A percentile compares a stretch with the other conserved stretches of the same genome.
phyloP scores from a whole-genome alignment of 2,888 invertebrate genomes.

The Drosophila parthenogenetica region DNA sequence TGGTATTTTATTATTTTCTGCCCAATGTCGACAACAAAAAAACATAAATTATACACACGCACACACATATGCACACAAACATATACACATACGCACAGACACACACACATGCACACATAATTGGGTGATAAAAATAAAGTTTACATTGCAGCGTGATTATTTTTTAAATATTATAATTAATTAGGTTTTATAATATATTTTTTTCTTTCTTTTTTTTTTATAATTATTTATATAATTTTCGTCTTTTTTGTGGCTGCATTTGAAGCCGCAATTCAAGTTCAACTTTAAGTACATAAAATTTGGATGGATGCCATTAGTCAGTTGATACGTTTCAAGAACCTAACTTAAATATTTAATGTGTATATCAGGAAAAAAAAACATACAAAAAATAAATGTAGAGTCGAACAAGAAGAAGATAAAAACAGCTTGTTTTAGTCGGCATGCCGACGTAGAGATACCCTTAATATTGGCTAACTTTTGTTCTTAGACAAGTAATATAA shows the following conservation, averaged over 20 bases:
- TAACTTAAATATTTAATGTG: constrained; percentile 22
- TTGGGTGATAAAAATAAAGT: constrained; percentile 16
- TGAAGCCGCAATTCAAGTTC: constrained; percentile 51
- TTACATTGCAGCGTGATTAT: constrained; percentile 36
- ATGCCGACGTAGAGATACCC: constrained; percentile 12
- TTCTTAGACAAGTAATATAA: background rate
- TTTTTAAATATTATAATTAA: constrained; percentile 33
- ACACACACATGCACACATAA: constrained; percentile 22
- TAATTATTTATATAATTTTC: background rate
- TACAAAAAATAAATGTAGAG: background rate
- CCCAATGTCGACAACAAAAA: constrained; percentile 36
- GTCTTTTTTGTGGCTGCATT: constrained; percentile 38
- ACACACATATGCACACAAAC: constrained; percentile 21
- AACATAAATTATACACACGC: constrained; percentile 37
- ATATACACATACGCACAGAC: constrained; percentile 23
- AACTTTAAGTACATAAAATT: constrained; percentile 63
- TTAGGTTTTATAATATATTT: constrained; percentile 24
- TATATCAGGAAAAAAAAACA: constrained; percentile 9
- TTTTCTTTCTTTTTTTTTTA: constrained; percentile 7
- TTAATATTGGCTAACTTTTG: background rate
- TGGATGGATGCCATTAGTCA: constrained; percentile 66
- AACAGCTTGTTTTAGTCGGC: constrained; percentile 10
- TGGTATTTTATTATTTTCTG: constrained; percentile 4
- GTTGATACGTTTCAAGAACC: constrained; percentile 49
- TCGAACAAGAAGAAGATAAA: constrained; percentile 11